Conservation (phyloP, 1,140 invertebrate species). For the Hormaphis cornu region DNA sequence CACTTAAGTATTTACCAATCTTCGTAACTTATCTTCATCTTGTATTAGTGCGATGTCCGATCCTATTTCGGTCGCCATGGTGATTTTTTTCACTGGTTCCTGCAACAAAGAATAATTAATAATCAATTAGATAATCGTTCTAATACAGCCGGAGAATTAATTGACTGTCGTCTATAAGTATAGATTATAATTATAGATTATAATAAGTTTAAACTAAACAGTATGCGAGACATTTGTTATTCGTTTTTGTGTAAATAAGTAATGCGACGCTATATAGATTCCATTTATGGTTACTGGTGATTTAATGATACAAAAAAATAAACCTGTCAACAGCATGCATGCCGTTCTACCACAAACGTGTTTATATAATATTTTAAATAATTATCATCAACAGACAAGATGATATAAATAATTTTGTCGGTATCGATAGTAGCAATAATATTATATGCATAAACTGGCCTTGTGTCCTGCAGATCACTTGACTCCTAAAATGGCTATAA, state of each 20-base stretch:
- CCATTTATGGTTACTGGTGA: constrained; percentile 7
- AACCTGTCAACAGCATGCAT: background rate
- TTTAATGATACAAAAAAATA: background rate
- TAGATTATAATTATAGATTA: no score
- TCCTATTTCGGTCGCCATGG: constrained; percentile 43
- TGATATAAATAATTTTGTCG: background rate
- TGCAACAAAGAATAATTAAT: no score
- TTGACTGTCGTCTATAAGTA: no score
- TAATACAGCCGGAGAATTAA: no score
- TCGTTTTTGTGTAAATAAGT: background rate
- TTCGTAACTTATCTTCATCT: constrained; percentile 59
- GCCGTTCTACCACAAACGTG: background rate
- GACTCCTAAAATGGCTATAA: constrained; percentile 1
- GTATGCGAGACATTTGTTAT: background rate
- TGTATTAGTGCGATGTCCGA: constrained; percentile 55
- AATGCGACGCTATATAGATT: background rate
- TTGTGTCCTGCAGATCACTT: background rate
- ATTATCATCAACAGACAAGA: background rate
- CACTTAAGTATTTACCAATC: constrained; percentile 50
- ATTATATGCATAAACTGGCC: background rate
- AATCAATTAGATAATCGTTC: no score
- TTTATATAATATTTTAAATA: background rate
- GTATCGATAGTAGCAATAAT: background rate
- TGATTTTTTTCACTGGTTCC: background rate
- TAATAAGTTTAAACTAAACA: no score